Evolutionary conservation across 64 coral and sea anemone genomes (phyloP).

Genomic region (Catalaphyllia jardinei): DNA sequence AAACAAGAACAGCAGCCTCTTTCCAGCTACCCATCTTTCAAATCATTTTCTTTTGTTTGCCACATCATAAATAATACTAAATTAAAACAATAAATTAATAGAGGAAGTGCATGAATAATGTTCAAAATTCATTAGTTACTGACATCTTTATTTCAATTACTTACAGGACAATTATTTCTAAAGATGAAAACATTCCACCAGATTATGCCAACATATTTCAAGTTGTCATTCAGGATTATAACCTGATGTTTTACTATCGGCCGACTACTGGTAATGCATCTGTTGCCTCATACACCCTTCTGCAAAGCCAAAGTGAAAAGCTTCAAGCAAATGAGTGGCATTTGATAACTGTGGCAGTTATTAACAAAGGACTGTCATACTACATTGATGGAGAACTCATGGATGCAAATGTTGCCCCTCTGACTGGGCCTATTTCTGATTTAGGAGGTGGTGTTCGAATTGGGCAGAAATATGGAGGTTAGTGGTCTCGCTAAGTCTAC

Average conservation of each 20-base stretch:
- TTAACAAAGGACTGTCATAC: conserved; percentile 80
- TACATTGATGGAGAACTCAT: conserved; percentile 92
- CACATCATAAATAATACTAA: too few species aligned
- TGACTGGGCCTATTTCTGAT: conserved; percentile 44
- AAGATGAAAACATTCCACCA: conserved; percentile 1
- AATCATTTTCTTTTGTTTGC: too few species aligned
- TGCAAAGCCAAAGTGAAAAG: conserved; percentile 63
- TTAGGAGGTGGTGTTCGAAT: conserved; percentile 7
- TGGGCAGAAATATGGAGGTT: conserved; percentile 70
- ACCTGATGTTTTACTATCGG: conserved; percentile 55
- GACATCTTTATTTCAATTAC: too few species aligned
- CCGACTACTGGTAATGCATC: conserved; percentile 30
- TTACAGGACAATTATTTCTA: conserved; percentile 65
- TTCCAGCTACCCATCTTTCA: too few species aligned
- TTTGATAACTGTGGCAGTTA: conserved; percentile 79
- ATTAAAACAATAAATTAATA: too few species aligned
- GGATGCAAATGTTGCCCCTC: conserved; percentile 3
- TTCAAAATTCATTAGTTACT: too few species aligned
- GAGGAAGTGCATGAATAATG: too few species aligned
- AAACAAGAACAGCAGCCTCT: too few species aligned
- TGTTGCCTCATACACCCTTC: conserved; percentile 28
- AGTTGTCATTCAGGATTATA: conserved; percentile 59
- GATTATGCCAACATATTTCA: conserved; percentile 47
- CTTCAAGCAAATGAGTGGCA: conserved; percentile 68
- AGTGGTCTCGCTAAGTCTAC: background rate